Evolutionary conservation across 2,797 vertebrate genomes (phyloP), one percentile per base, ranked within the genome.

Genomic region (Buceros bicornis): DNA sequence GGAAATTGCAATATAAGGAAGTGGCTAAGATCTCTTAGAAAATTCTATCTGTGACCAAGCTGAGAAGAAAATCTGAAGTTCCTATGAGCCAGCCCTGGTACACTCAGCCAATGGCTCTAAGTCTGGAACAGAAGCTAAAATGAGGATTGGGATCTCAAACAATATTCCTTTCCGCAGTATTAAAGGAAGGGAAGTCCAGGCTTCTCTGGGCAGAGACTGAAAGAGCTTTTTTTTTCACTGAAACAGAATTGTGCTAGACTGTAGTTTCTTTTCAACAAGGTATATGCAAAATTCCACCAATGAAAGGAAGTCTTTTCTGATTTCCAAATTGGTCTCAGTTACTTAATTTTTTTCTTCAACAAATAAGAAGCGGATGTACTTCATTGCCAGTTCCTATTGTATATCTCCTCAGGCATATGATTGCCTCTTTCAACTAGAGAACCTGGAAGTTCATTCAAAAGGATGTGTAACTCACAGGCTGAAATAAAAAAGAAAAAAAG

Each of bases 371-470:
- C 85, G 25, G n/a, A 90, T 70, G 25, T 26, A 25, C 10, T 67
- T 40, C 20, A 31, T 20, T 73, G 43, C 26, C 16, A 66, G 73
- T 71, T 71, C 31, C 58, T 90, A 50, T 48, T 58, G 48, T 87
- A 3, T 54, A 31, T 74, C 26, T 89, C 45, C 74, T 87, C 42
- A 61, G 67, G 18, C 7, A 57, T 45, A 57, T 35, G 45, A 92
- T 64, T 93, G 48, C 37, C 28, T 82, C 42, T 94, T 96, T 91
- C 60, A 91, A 8, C 33, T 35, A 29, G 22, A 77, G 25, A 87
- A 77, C 29, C 16, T 82, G n/a, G 37, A 92, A 85, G 8, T 42
- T 90, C 83, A 90, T 87, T 90, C 56, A 77, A 82, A 95, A 92
- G 16, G 77, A 35, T 12, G 1, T 70, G 37, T 77, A 87, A 89